phyloP scores from a whole-genome alignment of 2,888 invertebrate species.

The Caenorhabditis sulstoni region DNA sequence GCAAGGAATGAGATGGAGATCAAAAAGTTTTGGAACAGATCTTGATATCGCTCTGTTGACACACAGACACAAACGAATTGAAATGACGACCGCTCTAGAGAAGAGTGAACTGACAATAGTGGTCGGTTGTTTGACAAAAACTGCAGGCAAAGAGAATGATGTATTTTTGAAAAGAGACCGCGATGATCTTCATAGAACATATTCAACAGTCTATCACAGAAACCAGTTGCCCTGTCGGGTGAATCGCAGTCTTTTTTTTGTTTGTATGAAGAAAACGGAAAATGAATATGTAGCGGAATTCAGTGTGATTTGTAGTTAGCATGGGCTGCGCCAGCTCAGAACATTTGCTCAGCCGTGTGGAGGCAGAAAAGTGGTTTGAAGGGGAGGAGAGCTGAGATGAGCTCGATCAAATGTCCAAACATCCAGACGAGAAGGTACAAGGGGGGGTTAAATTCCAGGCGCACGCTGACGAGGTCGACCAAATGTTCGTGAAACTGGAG shows the following conservation, averaged over 20 bases:
- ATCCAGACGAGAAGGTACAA: no score
- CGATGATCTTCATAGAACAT: constrained; percentile 35
- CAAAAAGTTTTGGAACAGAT: constrained; percentile 30
- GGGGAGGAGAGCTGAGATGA: neutral
- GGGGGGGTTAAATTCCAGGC: constrained; percentile 14
- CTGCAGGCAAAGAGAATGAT: no score
- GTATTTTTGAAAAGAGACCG: constrained; percentile 7
- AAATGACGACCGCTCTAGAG: neutral
- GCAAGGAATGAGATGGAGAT: neutral
- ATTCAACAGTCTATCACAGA: neutral
- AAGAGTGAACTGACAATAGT: neutral
- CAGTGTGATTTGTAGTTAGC: constrained; percentile 31
- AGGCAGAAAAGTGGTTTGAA: neutral
- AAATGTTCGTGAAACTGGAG: constrained; percentile 27
- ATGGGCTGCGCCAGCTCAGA: neutral
- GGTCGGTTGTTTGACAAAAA: no score
- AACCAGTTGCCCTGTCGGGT: constrained; percentile 32
- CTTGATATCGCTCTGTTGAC: constrained; percentile 22
- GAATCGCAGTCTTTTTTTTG: no score
- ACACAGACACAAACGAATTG: constrained; percentile 20
- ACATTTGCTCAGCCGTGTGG: constrained; percentile 36
- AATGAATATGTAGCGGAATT: neutral
- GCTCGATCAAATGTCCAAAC: neutral
- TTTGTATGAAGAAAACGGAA: constrained; percentile 6
- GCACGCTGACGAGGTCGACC: constrained; percentile 40